Conservation (phyloP, 2,113 vertebrate species). For the Lagenorhynchus albirostris region DNA sequence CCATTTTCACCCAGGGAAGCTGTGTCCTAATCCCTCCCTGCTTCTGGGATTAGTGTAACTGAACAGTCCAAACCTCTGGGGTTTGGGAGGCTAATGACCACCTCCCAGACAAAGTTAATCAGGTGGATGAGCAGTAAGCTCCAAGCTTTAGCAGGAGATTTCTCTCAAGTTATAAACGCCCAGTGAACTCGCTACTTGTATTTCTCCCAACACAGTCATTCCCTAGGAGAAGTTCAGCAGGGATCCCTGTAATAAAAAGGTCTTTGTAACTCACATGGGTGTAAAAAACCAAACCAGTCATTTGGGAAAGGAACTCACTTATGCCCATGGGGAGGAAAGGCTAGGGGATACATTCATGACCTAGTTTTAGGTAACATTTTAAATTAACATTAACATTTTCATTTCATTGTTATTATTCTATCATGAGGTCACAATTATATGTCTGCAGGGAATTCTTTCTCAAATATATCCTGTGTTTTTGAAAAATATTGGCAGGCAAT, state of each 20-base stretch:
- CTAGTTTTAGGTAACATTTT: background rate
- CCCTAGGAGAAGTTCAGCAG: background rate
- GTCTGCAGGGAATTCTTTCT: background rate
- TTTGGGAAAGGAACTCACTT: background rate
- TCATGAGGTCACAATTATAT: background rate
- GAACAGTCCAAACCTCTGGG: background rate
- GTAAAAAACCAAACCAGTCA: background rate
- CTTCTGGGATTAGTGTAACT: background rate
- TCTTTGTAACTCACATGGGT: background rate
- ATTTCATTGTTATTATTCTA: conserved; percentile 26
- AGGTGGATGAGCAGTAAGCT: background rate
- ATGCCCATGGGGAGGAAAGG: background rate
- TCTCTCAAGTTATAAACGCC: background rate
- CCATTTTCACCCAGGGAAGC: background rate
- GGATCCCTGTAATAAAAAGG: background rate
- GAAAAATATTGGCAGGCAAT: background rate
- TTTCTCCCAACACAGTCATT: background rate
- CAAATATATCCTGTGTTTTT: background rate
- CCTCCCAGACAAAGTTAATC: background rate
- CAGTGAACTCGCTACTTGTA: background rate
- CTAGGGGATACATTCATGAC: background rate
- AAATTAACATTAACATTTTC: conserved; percentile 12
- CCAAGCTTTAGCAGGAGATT: background rate
- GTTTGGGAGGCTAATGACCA: background rate
- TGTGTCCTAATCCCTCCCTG: background rate